Evolutionary conservation across 2,797 vertebrate species (phyloP).

Genomic region (Catamblyrhynchus diadema): DNA sequence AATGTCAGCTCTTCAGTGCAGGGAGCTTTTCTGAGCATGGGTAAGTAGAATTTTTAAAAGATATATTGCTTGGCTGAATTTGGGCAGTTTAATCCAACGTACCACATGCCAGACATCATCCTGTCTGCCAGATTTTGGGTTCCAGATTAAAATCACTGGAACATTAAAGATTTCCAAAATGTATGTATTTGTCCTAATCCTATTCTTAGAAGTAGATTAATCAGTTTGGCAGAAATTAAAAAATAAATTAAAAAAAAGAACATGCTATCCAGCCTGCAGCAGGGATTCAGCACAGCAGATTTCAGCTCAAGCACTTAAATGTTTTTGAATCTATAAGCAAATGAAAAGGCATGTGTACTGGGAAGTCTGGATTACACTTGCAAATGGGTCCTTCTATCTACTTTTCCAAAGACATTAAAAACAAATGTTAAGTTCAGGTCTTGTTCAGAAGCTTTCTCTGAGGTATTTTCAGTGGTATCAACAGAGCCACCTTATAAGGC

Average conservation of each 20-base stretch:
- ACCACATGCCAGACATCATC: neutral
- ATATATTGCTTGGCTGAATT: neutral
- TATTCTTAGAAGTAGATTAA: neutral
- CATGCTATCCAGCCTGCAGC: neutral
- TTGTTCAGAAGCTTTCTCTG: neutral
- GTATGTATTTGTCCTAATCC: neutral
- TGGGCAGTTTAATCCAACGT: neutral
- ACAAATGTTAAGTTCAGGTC: neutral
- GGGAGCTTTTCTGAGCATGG: neutral
- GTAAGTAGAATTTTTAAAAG: neutral
- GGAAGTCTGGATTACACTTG: neutral
- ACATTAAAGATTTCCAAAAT: neutral
- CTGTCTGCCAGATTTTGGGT: neutral
- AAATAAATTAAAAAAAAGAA: neutral
- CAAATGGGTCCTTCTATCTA: neutral
- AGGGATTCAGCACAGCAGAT: neutral
- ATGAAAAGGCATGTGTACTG: neutral
- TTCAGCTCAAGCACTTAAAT: neutral
- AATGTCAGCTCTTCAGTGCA: conserved; percentile 4
- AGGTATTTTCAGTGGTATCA: neutral
- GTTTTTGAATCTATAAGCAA: neutral
- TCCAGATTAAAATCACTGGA: neutral
- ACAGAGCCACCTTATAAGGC: neutral
- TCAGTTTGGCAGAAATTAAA: neutral
- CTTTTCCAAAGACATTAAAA: neutral